phyloP scores from a whole-genome alignment of 2,113 vertebrate genomes.

The Otolemur garnettii region DNA sequence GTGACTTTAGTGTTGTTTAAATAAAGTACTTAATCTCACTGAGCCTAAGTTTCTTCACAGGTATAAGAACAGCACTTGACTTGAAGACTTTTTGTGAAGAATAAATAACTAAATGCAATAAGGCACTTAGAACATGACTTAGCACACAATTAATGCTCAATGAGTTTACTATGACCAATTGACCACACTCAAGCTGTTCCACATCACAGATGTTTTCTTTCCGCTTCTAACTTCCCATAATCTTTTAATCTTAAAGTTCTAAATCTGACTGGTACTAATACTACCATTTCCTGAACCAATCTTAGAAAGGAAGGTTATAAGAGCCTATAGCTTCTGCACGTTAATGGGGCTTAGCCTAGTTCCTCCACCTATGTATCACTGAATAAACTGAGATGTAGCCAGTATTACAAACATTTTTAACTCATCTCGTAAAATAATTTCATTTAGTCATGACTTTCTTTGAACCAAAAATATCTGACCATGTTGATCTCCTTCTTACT shows the following conservation, averaged over 20 bases:
- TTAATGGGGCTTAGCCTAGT: neutral
- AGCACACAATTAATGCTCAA: neutral
- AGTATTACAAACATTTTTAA: neutral
- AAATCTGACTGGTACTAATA: neutral
- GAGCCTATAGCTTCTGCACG: neutral
- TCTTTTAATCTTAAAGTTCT: neutral
- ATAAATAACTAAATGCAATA: neutral
- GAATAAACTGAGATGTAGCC: neutral
- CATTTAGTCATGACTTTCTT: neutral
- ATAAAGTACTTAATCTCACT: neutral
- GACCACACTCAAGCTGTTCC: neutral
- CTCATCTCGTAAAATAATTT: neutral
- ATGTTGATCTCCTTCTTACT: neutral
- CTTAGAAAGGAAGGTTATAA: neutral
- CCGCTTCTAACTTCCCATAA: neutral
- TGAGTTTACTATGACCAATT: constrained; percentile 2
- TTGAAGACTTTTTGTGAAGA: neutral
- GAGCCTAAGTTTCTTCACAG: neutral
- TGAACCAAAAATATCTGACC: neutral
- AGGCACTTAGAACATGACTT: neutral
- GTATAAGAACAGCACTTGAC: neutral
- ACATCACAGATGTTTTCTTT: neutral
- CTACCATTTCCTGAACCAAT: neutral
- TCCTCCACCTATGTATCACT: neutral
- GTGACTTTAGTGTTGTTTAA: neutral